Evolutionary conservation across 2,797 vertebrate genomes (phyloP).

Genomic region (Chrysocyon brachyurus): DNA sequence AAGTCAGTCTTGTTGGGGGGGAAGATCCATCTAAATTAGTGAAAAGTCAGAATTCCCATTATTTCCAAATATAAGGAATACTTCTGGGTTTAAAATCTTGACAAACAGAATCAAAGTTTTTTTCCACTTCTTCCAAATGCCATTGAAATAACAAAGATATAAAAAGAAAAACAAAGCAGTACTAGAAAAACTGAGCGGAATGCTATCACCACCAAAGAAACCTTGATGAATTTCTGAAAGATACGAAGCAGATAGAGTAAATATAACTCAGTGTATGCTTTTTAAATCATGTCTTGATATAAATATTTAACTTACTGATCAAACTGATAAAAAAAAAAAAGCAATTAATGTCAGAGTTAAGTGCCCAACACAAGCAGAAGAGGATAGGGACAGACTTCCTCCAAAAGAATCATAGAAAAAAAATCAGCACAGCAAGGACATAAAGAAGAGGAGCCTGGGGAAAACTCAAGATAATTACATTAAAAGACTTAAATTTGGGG

Average conservation of each 20-base stretch:
- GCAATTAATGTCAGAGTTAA: background rate
- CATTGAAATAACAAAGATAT: constrained; percentile 57
- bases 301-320: constrained; percentile 23
- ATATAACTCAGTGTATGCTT: background rate
- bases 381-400: background rate
- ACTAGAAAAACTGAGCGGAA: constrained; percentile 34
- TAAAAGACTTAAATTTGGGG: constrained; percentile 54
- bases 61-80: constrained; percentile 50
- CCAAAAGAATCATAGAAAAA: background rate
- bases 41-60: constrained; percentile 23
- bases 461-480: background rate
- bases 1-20: background rate
- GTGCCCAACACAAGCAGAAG: background rate
- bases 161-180: background rate
- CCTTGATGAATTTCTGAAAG: constrained; percentile 34
- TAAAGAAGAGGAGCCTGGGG: background rate
- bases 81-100: constrained; percentile 25
- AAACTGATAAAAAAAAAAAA: constrained; percentile 27
- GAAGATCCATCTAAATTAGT: constrained; percentile 28
- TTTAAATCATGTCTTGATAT: background rate
- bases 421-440: background rate
- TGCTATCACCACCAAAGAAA: background rate
- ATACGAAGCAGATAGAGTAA: constrained; percentile 27
- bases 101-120: constrained; percentile 44
- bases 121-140: constrained; percentile 50